Evolutionary conservation across 2,797 vertebrate genomes (phyloP), one percentile per base, ranked within the genome.

Genomic region (Rhinoraja longicauda): DNA sequence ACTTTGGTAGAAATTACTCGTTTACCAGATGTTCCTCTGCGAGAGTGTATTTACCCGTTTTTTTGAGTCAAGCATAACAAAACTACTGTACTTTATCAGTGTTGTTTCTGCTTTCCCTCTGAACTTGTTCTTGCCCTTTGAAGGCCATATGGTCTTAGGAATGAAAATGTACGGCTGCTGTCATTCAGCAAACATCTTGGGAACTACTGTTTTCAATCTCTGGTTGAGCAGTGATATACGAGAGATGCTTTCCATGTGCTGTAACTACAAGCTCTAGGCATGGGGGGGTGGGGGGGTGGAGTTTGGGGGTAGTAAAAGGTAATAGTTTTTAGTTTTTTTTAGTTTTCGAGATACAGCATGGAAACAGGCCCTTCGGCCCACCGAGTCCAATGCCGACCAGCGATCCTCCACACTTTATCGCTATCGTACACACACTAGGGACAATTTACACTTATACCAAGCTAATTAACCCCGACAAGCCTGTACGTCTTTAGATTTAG

Each of bases 1-100:
- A 97, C 96, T 97, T 95, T 95, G 96, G 96, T 97, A 97, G 96
- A 97, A 97, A 97, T 97, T 96, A 96, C 96, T 96, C 93, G 97
- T 96, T 96, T 95, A 95, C 97, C 97, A 97, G 97, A 97, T 97
- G 97, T 96, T 97, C 95, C 94, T 96, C 96, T 96, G 96, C 96
- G 96, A 97, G 96, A 96, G 97, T 96, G 96, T 67, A 93, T 93
- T 93, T 77, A 93, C 77, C 57, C 59, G 45, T 81, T 96, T 96
- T 96, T 95, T 95, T 95, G 96, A 96, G 96, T 95, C 95, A 95
- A 96, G 95, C 94, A 94, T 94, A 95, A 96, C 94, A 93, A 96
- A 96, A 96, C 95, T 94, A 96, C 96, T 95, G 94, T 95, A 95
- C 94, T 90, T 78, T 76, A 88, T 92, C 79, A 70, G 90, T 81